Evolutionary conservation across 2,888 invertebrate species (phyloP).

Genomic region (Eristalis tenax): DNA sequence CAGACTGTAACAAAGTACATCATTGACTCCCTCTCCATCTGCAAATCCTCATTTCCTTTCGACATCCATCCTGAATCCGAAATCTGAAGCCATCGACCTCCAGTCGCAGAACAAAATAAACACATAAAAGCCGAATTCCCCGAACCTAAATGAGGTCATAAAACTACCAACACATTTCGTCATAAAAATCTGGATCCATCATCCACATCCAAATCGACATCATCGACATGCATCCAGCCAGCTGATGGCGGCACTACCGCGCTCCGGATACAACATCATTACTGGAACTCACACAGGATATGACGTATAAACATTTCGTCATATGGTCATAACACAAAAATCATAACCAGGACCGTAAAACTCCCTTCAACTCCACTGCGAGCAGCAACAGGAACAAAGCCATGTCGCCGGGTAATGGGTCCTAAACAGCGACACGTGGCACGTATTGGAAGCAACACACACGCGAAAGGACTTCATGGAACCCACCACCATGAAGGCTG

Average conservation of each 20-base stretch:
- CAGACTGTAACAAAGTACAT: background rate
- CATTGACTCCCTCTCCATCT: background rate
- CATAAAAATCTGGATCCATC: slow-evolving; percentile 63
- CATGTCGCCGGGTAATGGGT: slow-evolving; percentile 78
- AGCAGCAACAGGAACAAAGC: slow-evolving; percentile 48
- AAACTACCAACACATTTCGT: slow-evolving; percentile 49
- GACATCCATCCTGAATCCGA: background rate
- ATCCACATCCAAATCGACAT: slow-evolving; percentile 11
- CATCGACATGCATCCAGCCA: slow-evolving; percentile 1
- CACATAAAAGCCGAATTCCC: slow-evolving; percentile 14
- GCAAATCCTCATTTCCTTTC: background rate
- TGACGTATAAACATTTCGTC: slow-evolving; percentile 72
- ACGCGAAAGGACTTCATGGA: slow-evolving; percentile 61
- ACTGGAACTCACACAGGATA: slow-evolving; percentile 64
- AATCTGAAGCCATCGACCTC: slow-evolving; percentile 1
- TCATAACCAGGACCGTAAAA: slow-evolving; percentile 56
- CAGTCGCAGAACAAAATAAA: slow-evolving; percentile 5
- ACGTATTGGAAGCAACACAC: slow-evolving; percentile 62
- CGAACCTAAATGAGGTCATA: slow-evolving; percentile 35
- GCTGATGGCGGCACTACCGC: slow-evolving; percentile 38
- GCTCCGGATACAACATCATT: slow-evolving; percentile 60
- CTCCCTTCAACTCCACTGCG: slow-evolving; percentile 22
- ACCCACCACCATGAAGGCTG: slow-evolving; percentile 61
- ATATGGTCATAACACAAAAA: slow-evolving; percentile 68
- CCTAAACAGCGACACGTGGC: slow-evolving; percentile 81